These are phyloP conservation scores for Etheostoma spectabile DNA, from an alignment of 2,113 vertebrate species.

Conservation along the genomic window DNA sequence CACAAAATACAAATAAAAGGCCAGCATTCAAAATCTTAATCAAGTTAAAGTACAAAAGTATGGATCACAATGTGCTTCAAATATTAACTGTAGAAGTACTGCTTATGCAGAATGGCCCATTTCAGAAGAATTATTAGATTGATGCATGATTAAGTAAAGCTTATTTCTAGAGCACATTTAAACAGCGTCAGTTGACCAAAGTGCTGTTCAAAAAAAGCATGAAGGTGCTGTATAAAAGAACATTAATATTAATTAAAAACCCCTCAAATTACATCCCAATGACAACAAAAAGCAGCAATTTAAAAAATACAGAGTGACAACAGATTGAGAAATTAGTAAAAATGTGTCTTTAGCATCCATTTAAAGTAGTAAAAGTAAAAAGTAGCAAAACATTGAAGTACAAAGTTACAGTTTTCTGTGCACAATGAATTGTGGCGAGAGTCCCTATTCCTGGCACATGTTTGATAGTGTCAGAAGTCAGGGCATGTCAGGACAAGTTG, in stretches of 20 bases:
- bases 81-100: background rate
- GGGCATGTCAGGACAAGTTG: conserved; percentile 14
- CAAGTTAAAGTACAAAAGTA: background rate
- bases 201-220: no score
- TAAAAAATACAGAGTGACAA: no score
- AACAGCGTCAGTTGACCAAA: no score
- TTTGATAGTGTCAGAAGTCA: conserved; percentile 2
- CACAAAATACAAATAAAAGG: background rate
- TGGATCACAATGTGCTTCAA: background rate
- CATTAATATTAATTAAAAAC: no score
- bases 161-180: no score
- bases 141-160: no score
- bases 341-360: no score
- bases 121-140: background rate
- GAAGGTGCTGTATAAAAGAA: no score
- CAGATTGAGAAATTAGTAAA: no score
- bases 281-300: no score
- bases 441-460: background rate
- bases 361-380: no score
- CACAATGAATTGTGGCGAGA: background rate
- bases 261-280: no score
- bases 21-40: background rate
- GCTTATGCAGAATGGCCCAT: background rate
- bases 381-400: background rate
- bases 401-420: background rate